Percentiles rank a stretch among this genome's conserved stretches.
Conservation (phyloP, 2,797 vertebrate genomes). For the Betta splendens region DNA sequence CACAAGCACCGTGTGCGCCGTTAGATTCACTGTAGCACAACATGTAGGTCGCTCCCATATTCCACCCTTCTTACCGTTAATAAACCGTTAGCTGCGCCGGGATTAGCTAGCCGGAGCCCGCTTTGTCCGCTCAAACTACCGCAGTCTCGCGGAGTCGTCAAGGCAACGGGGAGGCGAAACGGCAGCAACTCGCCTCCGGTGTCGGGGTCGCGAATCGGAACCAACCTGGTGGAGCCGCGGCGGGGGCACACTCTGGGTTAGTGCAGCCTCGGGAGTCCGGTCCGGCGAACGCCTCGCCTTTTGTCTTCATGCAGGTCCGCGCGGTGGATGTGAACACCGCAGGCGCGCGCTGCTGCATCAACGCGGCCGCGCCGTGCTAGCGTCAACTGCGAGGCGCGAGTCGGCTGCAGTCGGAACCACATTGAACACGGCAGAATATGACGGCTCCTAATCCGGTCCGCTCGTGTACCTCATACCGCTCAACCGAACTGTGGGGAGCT, state of each 20-base stretch:
- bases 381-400: slow-evolving; percentile 30
- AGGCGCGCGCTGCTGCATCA: slow-evolving; percentile 63
- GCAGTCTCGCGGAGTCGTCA: slow-evolving; percentile 57
- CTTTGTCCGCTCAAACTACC: slow-evolving; percentile 61
- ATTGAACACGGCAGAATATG: slow-evolving; percentile 24
- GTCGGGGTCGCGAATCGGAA: neutral
- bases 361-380: slow-evolving; percentile 58
- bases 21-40: slow-evolving; percentile 21
- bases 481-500: neutral
- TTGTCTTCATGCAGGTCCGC: slow-evolving; percentile 71
- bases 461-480: slow-evolving; percentile 47
- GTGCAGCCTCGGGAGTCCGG: slow-evolving; percentile 28
- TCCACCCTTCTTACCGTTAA: slow-evolving; percentile 1
- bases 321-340: slow-evolving; percentile 48
- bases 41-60: slow-evolving; percentile 42
- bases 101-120: slow-evolving; percentile 43
- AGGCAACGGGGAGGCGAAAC: slow-evolving; percentile 36
- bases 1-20: neutral
- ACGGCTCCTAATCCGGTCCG: slow-evolving; percentile 22
- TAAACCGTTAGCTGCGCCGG: slow-evolving; percentile 14
- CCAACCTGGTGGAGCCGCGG: slow-evolving; percentile 52
- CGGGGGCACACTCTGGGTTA: slow-evolving; percentile 36
- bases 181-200: slow-evolving; percentile 3
- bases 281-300: slow-evolving; percentile 50
- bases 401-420: slow-evolving; percentile 37